These are phyloP conservation scores for Drosophila demipolita DNA, from an alignment of 2,888 invertebrate species.

Conservation along the genomic window DNA sequence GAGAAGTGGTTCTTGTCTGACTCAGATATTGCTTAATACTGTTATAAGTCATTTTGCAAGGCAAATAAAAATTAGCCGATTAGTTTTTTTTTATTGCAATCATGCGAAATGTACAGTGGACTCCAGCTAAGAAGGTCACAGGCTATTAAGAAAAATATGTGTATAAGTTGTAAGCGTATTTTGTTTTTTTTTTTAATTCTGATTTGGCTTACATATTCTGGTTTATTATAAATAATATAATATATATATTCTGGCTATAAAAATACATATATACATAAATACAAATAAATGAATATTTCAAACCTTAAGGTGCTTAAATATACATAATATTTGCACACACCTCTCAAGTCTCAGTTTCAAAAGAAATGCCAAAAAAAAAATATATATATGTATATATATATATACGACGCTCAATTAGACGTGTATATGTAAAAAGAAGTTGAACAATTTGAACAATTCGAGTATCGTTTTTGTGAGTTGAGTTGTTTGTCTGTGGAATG, in stretches of 20 bases:
- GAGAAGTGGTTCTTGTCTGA: too few relatives aligned
- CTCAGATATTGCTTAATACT: too few relatives aligned
- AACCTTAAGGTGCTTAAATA: background rate
- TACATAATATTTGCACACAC: background rate
- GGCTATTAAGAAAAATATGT: too few relatives aligned
- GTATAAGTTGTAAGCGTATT: too few relatives aligned
- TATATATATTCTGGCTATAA: background rate
- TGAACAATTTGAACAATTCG: slow-evolving; percentile 17
- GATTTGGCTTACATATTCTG: too few relatives aligned
- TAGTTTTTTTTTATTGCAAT: too few relatives aligned
- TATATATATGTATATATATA: background rate
- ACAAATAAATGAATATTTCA: background rate
- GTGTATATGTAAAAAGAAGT: slow-evolving; percentile 1
- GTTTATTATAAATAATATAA: too few relatives aligned
- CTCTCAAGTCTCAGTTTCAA: background rate
- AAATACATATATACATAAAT: background rate
- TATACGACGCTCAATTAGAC: slow-evolving; percentile 5
- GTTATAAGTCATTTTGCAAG: too few relatives aligned
- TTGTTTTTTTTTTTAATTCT: too few relatives aligned
- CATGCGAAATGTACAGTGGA: too few relatives aligned
- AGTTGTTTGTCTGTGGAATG: slow-evolving; percentile 41
- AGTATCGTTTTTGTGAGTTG: slow-evolving; percentile 3
- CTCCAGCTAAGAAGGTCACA: too few relatives aligned
- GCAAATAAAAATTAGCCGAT: too few relatives aligned
- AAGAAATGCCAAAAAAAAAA: background rate